Conservation (phyloP, 2,113 vertebrate species). For the Abramis brama region DNA sequence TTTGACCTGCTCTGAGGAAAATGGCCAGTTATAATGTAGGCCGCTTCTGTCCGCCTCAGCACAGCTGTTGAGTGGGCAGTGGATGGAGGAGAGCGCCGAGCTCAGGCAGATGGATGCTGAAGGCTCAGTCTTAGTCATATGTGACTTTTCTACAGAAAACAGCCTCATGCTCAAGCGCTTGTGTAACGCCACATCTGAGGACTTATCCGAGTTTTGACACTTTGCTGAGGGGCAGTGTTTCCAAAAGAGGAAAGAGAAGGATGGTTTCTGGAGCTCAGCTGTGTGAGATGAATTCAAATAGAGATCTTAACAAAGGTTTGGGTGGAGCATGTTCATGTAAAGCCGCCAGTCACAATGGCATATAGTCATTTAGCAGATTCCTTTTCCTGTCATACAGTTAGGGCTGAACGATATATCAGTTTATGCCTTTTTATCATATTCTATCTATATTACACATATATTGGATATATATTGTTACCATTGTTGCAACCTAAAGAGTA, state of each 20-base stretch:
- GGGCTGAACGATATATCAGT: too few species aligned
- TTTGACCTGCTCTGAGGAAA: conserved; percentile 11
- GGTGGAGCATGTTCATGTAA: conserved; percentile 6
- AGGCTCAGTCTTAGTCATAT: conserved; percentile 57
- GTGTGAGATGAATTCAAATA: not conserved
- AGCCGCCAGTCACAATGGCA: not conserved
- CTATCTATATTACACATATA: not conserved
- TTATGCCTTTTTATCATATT: not conserved
- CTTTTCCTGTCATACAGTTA: too few species aligned
- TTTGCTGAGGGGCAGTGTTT: conserved; percentile 18
- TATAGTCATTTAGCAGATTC: not conserved
- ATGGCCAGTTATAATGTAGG: conserved; percentile 26
- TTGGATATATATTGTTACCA: not conserved
- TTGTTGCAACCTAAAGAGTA: not conserved
- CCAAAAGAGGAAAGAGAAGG: conserved; percentile 2
- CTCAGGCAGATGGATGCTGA: conserved; percentile 58
- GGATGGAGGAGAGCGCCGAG: conserved; percentile 45
- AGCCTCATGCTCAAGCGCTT: conserved; percentile 48
- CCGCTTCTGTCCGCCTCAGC: conserved; percentile 37
- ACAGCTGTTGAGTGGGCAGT: conserved; percentile 60
- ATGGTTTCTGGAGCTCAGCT: conserved; percentile 23
- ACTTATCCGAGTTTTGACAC: conserved; percentile 46
- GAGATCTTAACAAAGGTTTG: conserved; percentile 11
- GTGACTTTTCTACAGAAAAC: conserved; percentile 55
- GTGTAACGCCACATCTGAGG: conserved; percentile 52